A percentile compares a stretch with the other conserved stretches of the same genome.
Evolutionary conservation across 2,888 invertebrate genomes (phyloP).

Genomic region (Rosalia funebris): DNA sequence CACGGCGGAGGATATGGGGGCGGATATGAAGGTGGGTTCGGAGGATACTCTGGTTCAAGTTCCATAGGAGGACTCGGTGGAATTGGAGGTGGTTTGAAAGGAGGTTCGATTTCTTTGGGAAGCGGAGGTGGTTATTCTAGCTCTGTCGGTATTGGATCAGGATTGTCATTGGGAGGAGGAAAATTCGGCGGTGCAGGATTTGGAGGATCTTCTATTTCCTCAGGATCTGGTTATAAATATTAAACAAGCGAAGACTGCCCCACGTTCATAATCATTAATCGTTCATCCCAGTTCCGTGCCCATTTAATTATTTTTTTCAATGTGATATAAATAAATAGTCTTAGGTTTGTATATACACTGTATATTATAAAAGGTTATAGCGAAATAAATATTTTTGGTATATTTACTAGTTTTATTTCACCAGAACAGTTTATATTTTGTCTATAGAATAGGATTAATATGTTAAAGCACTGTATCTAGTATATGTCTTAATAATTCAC

Average conservation of each 20-base stretch:
- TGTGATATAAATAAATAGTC: conserved; percentile 14
- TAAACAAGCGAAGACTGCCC: conserved; percentile 12
- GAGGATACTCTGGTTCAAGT: conserved; percentile 6
- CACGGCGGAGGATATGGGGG: conserved; percentile 25
- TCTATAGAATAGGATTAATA: no score
- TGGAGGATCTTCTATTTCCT: conserved; percentile 10
- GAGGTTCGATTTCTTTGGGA: conserved; percentile 9
- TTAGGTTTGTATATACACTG: no score
- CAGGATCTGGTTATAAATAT: conserved; percentile 13
- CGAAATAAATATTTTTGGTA: no score
- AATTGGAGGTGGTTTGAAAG: conserved; percentile 2
- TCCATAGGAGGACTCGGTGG: conserved; percentile 1
- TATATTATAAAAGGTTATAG: no score
- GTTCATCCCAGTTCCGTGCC: neutral
- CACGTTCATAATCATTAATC: neutral
- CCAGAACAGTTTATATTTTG: no score
- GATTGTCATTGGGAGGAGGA: neutral
- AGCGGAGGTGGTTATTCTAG: neutral
- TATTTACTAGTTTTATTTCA: no score
- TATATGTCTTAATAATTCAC: no score
- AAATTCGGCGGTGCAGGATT: conserved; percentile 4
- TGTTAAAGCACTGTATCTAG: no score
- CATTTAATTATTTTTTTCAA: conserved; percentile 2
- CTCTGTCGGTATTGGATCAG: neutral
- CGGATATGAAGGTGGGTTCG: conserved; percentile 12